phyloP scores from a whole-genome alignment of 2,888 invertebrate species.

The Drosophila acutilabella region DNA sequence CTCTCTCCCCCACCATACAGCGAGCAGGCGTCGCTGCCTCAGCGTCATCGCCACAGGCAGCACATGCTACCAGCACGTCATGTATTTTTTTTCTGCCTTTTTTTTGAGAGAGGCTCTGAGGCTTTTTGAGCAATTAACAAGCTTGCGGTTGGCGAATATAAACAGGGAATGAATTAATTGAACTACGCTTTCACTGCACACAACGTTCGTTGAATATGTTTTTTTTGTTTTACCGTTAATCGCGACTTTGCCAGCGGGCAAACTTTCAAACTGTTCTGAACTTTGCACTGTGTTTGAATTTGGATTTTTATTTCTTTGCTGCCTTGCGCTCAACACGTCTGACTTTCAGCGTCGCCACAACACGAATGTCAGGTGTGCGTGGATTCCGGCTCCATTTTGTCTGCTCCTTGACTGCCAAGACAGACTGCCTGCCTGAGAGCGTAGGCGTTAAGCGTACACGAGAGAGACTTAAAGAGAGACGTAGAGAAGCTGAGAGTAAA shows the following conservation, averaged over 20 bases:
- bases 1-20: no score
- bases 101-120: constrained; percentile 13
- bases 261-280: constrained; percentile 54
- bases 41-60: constrained; percentile 59
- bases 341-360: constrained; percentile 80
- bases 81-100: constrained; percentile 25
- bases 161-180: constrained; percentile 34
- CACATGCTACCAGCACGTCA: constrained; percentile 65
- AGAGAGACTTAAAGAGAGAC: constrained; percentile 7
- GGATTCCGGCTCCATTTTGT: constrained; percentile 72
- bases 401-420: constrained; percentile 46
- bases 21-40: constrained; percentile 11
- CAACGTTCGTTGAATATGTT: constrained; percentile 2
- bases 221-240: constrained; percentile 46
- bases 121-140: constrained; percentile 40
- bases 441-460: constrained; percentile 27
- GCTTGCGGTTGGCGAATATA: constrained; percentile 24
- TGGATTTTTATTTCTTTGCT: constrained; percentile 12
- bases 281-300: constrained; percentile 55
- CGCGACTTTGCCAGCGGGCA: constrained; percentile 57
- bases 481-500: constrained; percentile 19
- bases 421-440: constrained; percentile 31
- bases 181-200: constrained; percentile 10
- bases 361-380: constrained; percentile 82
- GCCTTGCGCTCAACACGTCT: constrained; percentile 76